Percentiles rank a stretch among this genome's conserved stretches.
phyloP scores from a whole-genome alignment of 2,888 invertebrate genomes.

The Neuroscelio doddi region DNA sequence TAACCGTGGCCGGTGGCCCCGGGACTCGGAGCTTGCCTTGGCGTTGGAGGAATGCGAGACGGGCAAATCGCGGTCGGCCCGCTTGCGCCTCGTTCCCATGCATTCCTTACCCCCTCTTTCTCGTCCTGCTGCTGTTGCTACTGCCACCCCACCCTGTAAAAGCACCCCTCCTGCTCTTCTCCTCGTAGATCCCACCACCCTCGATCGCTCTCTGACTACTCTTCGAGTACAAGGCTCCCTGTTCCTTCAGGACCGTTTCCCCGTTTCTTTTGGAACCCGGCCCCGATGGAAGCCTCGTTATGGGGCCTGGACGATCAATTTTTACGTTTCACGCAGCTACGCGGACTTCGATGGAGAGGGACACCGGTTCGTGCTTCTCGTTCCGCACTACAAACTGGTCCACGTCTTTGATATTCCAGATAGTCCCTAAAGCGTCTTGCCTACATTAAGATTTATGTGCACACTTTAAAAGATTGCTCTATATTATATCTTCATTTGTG shows the following conservation, averaged over 20 bases:
- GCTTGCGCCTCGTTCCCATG: conserved; percentile 68
- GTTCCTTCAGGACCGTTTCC: conserved; percentile 51
- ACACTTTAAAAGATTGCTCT: conserved; percentile 10
- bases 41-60: conserved; percentile 70
- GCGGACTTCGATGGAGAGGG: conserved; percentile 19
- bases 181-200: conserved; percentile 38
- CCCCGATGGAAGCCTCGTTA: conserved; percentile 44
- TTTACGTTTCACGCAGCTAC: conserved; percentile 31
- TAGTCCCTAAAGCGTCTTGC: conserved; percentile 19
- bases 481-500: conserved; percentile 21
- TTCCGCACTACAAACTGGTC: conserved; percentile 28
- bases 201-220: conserved; percentile 40
- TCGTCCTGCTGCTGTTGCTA: conserved; percentile 45
- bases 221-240: conserved; percentile 36
- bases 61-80: conserved; percentile 72
- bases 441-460: conserved; percentile 15
- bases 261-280: conserved; percentile 48
- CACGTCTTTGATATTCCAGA: conserved; percentile 18
- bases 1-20: conserved; percentile 69
- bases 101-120: conserved; percentile 57
- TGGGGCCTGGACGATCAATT: conserved; percentile 45
- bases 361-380: conserved; percentile 25
- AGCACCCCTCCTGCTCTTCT: conserved; percentile 37
- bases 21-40: conserved; percentile 61
- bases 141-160: conserved; percentile 41